Conservation (phyloP, 2,113 vertebrate species). For the Malurus cyaneus region DNA sequence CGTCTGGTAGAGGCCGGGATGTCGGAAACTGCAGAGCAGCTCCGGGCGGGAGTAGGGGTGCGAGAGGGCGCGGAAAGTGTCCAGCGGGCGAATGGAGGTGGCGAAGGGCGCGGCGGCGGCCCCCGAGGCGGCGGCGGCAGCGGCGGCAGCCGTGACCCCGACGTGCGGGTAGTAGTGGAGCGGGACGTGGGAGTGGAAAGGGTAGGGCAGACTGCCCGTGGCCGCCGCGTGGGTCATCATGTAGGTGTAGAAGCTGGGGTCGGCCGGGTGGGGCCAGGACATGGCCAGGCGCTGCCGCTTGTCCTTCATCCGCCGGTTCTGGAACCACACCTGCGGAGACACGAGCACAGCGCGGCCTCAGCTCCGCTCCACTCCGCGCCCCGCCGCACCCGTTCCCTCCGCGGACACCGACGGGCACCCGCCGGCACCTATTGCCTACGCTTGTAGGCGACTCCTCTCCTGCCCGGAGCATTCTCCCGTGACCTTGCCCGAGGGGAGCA, state of each 20-base stretch:
- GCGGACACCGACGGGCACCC: background rate
- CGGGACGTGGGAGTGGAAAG: slow-evolving; percentile 98
- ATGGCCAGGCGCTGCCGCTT: slow-evolving; percentile 97
- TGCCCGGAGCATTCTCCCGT: background rate
- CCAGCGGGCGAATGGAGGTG: slow-evolving; percentile 93
- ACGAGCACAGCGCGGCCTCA: slow-evolving; percentile 13
- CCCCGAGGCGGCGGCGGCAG: slow-evolving; percentile 85
- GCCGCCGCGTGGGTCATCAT: slow-evolving; percentile 99
- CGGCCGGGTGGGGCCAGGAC: slow-evolving; percentile 98
- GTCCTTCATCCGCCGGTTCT: slow-evolving; percentile 98
- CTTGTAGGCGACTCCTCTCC: background rate
- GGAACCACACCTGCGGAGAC: slow-evolving; percentile 91
- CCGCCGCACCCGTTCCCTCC: background rate
- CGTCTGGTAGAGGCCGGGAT: too few relatives aligned
- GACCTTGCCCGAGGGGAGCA: background rate
- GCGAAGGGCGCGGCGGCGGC: slow-evolving; percentile 85
- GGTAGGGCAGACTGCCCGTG: slow-evolving; percentile 96
- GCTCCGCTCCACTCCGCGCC: background rate
- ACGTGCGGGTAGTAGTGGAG: slow-evolving; percentile 98
- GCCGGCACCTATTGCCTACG: fast-evolving
- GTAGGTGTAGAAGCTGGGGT: slow-evolving; percentile 99
- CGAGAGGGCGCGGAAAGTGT: slow-evolving; percentile 95
- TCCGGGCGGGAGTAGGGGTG: slow-evolving; percentile 94
- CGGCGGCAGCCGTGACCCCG: slow-evolving; percentile 92
- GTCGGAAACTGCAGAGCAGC: slow-evolving; percentile 83